Conservation (phyloP, 2,797 vertebrate species). For the Tokudaia muenninki region DNA sequence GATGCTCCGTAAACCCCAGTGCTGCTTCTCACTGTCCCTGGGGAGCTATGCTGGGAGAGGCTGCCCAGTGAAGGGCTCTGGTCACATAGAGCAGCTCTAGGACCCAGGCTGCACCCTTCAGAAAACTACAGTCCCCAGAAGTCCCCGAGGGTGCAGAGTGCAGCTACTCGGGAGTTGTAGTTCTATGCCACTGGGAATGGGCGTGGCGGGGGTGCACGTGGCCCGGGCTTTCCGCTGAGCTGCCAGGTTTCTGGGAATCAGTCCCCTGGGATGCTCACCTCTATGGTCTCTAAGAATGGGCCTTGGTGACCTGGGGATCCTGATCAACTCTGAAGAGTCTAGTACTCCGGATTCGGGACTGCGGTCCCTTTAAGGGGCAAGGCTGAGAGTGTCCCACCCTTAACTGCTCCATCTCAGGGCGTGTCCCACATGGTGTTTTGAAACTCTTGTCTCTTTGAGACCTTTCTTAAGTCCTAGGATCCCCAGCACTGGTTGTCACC, state of each 20-base stretch:
- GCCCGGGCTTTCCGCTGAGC: neutral
- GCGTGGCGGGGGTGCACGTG: neutral
- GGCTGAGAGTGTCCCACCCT: neutral
- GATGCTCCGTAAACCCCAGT: neutral
- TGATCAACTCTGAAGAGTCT: neutral
- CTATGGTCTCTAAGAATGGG: constrained; percentile 35
- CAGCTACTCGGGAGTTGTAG: constrained; percentile 85
- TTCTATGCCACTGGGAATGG: constrained; percentile 10
- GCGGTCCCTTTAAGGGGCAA: constrained; percentile 72
- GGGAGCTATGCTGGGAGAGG: neutral
- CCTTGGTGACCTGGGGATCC: constrained; percentile 51
- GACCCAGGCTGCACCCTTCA: neutral
- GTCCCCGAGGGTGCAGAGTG: constrained; percentile 25
- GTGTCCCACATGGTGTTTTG: neutral
- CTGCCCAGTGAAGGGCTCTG: neutral
- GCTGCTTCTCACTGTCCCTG: neutral
- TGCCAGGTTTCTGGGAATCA: neutral
- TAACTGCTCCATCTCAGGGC: neutral
- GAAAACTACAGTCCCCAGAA: constrained; percentile 83
- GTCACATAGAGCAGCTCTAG: neutral
- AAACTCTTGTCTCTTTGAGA: neutral
- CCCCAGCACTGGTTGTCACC: neutral
- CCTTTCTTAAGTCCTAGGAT: neutral
- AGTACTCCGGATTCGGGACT: neutral
- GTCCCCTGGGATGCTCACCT: neutral